Evolutionary conservation across 1,140 invertebrate species (phyloP).

Genomic region (Theocolax elegans): DNA sequence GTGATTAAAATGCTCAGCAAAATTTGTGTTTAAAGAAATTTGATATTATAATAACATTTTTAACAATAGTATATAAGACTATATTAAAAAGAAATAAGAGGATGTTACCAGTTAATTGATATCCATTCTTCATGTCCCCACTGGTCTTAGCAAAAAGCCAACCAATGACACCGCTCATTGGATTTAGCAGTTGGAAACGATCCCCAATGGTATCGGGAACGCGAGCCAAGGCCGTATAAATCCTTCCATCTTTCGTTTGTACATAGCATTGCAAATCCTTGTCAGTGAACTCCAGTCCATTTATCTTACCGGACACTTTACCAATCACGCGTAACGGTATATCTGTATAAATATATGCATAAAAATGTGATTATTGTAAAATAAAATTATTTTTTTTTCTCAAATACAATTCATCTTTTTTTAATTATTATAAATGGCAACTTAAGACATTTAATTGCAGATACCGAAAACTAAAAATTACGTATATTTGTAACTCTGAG

Average conservation of each 20-base stretch:
- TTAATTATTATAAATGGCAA: too few species aligned
- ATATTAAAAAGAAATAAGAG: too few species aligned
- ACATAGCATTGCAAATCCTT: constrained; percentile 94
- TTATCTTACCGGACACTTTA: constrained; percentile 82
- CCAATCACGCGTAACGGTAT: constrained; percentile 87
- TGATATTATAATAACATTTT: too few species aligned
- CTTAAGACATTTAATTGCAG: too few species aligned
- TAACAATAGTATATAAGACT: not conserved
- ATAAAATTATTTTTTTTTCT: too few species aligned
- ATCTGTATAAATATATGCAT: constrained; percentile 66
- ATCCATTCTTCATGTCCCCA: constrained; percentile 83
- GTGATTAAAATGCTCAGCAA: too few species aligned
- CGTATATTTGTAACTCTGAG: too few species aligned
- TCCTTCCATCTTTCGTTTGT: constrained; percentile 86
- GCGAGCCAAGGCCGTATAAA: constrained; percentile 90
- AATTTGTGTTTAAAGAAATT: too few species aligned
- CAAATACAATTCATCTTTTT: too few species aligned
- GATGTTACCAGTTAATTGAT: constrained; percentile 78
- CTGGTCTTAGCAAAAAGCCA: constrained; percentile 91
- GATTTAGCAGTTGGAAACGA: constrained; percentile 82
- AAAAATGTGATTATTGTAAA: not conserved
- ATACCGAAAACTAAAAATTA: too few species aligned
- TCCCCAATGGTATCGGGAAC: constrained; percentile 79
- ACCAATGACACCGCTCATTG: constrained; percentile 84
- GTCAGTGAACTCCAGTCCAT: constrained; percentile 78